Base-by-base conservation (phyloP, 2,888 invertebrate species). In the Allacma fusca region DNA sequence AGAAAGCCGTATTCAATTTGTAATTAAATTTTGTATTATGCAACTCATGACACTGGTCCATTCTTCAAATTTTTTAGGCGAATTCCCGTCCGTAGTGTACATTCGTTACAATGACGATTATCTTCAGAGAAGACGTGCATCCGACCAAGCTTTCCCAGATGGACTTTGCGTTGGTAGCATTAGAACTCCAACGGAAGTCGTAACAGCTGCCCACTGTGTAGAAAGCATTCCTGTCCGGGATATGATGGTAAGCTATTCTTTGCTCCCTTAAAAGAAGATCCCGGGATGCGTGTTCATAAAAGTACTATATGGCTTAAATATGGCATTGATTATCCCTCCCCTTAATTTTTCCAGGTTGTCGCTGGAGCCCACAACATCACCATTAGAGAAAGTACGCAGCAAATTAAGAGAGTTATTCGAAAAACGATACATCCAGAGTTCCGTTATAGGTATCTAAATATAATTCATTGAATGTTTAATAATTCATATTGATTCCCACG, bases 181-280 rank as follows among this genome's bases (percentile, higher is more conserved):
- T 1, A 2, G 24, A 16, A 74, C 9, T 67, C 28, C 4, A 4
- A 64, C 62, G 5, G n/a, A 65, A 44, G 26, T 78, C 19, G 12
- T 75, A 19, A 78, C 78, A 13, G 78, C 78, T 26, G 75, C 78
- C 12, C 78, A 78, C 19, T 78, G 78, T 43, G 67, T 71, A 5
- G 23, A 43, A n/a, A 0, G n/a, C 4, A n/a, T 24, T 28, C n/a
- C 12, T 26, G 13, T 43, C 13, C 23, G 16, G 12, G 68, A 67
- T 28, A 40, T 75, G 12, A 24, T 44, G 28, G 75, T 74, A 19
- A 23, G 34, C 50, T 21, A 50, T n/a, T n/a, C n/a, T n/a, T n/a
- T n/a, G n/a, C n/a, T n/a, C n/a, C n/a, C n/a, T n/a, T n/a, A 50
- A 50, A 9, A 34, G 5, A 34, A 34, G 34, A n/a, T n/a, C n/a